Percentiles rank a stretch among this genome's conserved stretches.
These are phyloP conservation scores for Blastomussa wellsi DNA, from an alignment of 92 coral and sea anemone species.

Conservation along the genomic window DNA sequence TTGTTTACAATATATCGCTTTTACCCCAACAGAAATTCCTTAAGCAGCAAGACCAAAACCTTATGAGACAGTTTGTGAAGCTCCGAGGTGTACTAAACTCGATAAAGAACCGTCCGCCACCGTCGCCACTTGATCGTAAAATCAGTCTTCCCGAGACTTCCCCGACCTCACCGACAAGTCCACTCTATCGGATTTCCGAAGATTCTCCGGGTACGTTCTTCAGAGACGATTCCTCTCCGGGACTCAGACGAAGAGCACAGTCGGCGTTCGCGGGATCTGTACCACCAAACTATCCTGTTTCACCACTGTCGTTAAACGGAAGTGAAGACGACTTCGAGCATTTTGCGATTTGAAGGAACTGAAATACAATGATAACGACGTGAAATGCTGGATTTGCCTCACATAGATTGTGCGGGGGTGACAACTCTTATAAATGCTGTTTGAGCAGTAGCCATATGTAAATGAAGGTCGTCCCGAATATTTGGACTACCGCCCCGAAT, in stretches of 20 bases:
- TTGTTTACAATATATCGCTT: not conserved
- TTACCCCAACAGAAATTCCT: constrained; percentile 50
- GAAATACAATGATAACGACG: too few relatives aligned
- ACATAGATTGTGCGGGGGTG: too few relatives aligned
- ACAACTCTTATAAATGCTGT: too few relatives aligned
- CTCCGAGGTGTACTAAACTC: constrained; percentile 71
- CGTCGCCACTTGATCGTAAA: constrained; percentile 39
- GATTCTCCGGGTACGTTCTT: constrained; percentile 24
- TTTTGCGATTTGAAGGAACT: constrained; percentile 13
- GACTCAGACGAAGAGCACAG: constrained; percentile 22
- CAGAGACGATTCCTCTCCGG: constrained; percentile 24
- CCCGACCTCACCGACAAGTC: constrained; percentile 9
- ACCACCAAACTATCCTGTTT: constrained; percentile 5
- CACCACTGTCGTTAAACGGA: constrained; percentile 15
- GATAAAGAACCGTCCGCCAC: constrained; percentile 45
- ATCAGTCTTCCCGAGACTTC: constrained; percentile 62
- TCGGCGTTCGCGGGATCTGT: constrained; percentile 18
- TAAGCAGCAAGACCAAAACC: constrained; percentile 76
- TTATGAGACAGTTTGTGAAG: constrained; percentile 76
- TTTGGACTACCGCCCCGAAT: too few relatives aligned
- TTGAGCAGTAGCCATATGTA: too few relatives aligned
- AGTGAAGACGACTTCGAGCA: constrained; percentile 31
- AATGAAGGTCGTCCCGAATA: too few relatives aligned
- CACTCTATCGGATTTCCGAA: constrained; percentile 30
- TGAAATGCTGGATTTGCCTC: not conserved